These are phyloP conservation scores for Dicentrarchus labrax DNA, from an alignment of 2,113 vertebrate genomes.

Conservation along the genomic window DNA sequence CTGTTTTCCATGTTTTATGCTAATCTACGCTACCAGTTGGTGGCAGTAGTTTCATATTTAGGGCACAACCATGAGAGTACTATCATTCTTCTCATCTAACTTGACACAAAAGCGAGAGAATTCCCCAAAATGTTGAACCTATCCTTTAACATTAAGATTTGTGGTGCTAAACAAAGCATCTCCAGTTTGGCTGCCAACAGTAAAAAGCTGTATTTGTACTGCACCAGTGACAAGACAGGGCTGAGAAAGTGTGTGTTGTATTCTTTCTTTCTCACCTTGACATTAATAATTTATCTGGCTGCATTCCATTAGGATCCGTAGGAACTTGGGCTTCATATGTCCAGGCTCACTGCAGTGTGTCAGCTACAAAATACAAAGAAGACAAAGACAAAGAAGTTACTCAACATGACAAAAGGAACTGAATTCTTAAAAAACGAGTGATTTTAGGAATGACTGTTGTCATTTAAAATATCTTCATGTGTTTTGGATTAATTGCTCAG, in stretches of 20 bases:
- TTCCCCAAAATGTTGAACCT: neutral
- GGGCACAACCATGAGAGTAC: neutral
- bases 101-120: neutral
- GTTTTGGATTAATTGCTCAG: neutral
- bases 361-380: constrained; percentile 37
- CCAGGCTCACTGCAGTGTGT: constrained; percentile 5
- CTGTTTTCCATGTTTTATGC: neutral
- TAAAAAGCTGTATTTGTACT: constrained; percentile 9
- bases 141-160: neutral
- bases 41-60: neutral
- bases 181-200: constrained; percentile 9
- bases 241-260: constrained; percentile 6
- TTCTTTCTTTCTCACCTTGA: constrained; percentile 29
- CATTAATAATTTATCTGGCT: constrained; percentile 45
- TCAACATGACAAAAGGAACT: neutral
- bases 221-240: constrained; percentile 2
- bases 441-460: neutral
- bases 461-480: neutral
- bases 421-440: neutral
- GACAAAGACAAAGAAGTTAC: neutral
- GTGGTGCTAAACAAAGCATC: neutral
- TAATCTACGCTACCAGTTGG: neutral
- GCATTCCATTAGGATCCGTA: constrained; percentile 36
- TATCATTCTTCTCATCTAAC: neutral
- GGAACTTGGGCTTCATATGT: neutral